Conservation (phyloP, 2,113 vertebrate species). For the Pontoporia blainvillei region DNA sequence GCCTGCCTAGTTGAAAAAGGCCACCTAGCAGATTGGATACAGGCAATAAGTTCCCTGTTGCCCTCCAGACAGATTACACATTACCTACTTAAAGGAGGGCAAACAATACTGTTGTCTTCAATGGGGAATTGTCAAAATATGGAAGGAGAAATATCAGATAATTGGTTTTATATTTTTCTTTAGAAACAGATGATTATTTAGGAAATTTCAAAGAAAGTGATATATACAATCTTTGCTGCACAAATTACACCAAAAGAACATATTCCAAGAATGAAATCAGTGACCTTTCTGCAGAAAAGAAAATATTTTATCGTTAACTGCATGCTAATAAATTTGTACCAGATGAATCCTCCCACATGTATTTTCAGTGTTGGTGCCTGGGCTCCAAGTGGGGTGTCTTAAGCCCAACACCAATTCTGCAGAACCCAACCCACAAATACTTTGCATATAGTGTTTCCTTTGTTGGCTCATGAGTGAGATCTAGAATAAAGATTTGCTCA, state of each 20-base stretch:
- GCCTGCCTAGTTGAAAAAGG: not conserved
- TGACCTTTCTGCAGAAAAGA: not conserved
- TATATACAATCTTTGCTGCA: not conserved
- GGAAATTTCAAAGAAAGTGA: not conserved
- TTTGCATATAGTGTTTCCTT: not conserved
- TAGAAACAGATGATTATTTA: not conserved
- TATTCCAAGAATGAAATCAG: not conserved
- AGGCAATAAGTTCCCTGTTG: not conserved
- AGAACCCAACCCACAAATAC: not conserved
- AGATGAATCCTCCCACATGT: not conserved
- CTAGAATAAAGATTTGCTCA: slow-evolving; percentile 13
- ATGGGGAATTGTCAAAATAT: not conserved
- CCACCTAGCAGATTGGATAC: not conserved
- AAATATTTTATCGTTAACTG: not conserved
- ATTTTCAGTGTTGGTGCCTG: not conserved
- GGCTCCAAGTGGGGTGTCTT: not conserved
- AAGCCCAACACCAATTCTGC: not conserved
- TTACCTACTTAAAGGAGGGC: not conserved
- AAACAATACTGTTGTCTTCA: not conserved
- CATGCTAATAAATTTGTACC: not conserved
- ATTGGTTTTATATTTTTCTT: not conserved
- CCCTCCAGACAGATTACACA: not conserved
- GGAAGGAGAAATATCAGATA: not conserved
- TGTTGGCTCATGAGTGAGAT: not conserved
- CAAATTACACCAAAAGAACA: not conserved